Base-by-base conservation (phyloP, 2,113 vertebrate genomes). In the Paramisgurnus dabryanus region DNA sequence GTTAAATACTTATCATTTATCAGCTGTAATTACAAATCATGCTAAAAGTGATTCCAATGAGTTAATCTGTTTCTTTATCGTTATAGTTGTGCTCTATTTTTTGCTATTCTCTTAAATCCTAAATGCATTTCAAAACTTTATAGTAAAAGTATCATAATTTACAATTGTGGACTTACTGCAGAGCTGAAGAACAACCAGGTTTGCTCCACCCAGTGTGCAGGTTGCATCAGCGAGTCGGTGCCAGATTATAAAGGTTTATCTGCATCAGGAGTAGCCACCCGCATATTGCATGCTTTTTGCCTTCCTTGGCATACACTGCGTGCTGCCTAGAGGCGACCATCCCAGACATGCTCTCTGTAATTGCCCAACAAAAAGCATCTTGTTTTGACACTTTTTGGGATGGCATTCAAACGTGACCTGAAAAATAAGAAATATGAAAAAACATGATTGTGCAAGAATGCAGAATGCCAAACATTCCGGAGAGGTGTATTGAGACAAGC, bases 381-480 rank as follows among this genome's bases (percentile, higher is more conserved):
- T 89, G 87, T 87, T 85, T 81, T 76, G 81, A 83, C 71, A 82
- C 75, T 81, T 12, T 76, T 47, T 76, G 43, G 82, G 73, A 85
- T 88, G 90, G 87, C 83, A 89, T 86, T 87, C 82, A 82, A 82
- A 86, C 89, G 87, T 87, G 68, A 82, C 58, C 76, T 77, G 73
- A 17, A 58, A 15, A 68, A 72, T 3, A 65, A 22, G 67, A 40
- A 49, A 40, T 8, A 81, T 74, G 87, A 89, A 80, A 90, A 87
- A 92, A 90, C 87, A 91, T 84, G 89, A 93, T 85, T 84, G 85
- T 89, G 85, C 85, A 89, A 87, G 87, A 84, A 55, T 1, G 34
- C 80, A 69, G 73, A 88, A 92, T 93, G 87, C 89, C 85, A 78
- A 45, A 84, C 84, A 91, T 93, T 91, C 90, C 83, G 85, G 49